These are phyloP conservation scores for Trematomus bernacchii DNA, from an alignment of 2,797 vertebrate species.

Conservation along the genomic window DNA sequence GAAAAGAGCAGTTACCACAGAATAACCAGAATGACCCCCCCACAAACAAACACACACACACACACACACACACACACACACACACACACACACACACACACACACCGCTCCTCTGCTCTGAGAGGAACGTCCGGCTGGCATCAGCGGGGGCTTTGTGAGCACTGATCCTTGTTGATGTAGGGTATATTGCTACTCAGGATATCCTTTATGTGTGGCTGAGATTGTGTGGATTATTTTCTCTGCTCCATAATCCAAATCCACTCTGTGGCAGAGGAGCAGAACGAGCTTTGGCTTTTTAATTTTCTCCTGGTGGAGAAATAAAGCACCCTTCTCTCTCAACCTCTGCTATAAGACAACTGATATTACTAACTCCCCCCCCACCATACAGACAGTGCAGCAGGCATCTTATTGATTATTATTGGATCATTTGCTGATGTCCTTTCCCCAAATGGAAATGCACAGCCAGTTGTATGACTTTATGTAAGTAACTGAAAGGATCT, in stretches of 20 bases:
- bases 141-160: conserved; percentile 61
- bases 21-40: too few relatives aligned
- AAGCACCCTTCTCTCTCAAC: conserved; percentile 32
- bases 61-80: too few relatives aligned
- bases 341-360: conserved; percentile 35
- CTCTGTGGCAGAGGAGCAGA: conserved; percentile 46
- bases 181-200: conserved; percentile 75
- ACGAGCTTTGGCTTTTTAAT: conserved; percentile 63
- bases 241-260: conserved; percentile 67
- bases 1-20: too few relatives aligned
- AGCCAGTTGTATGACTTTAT: conserved; percentile 29
- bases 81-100: too few relatives aligned
- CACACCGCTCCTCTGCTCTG: conserved; percentile 32
- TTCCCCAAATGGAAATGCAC: conserved; percentile 43
- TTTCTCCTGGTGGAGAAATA: conserved; percentile 58
- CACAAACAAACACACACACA: too few relatives aligned
- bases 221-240: conserved; percentile 62
- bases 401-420: conserved; percentile 41
- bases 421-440: conserved; percentile 54
- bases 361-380: conserved; percentile 11
- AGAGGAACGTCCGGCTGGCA: conserved; percentile 65
- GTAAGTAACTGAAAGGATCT: conserved; percentile 26
- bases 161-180: conserved; percentile 61
- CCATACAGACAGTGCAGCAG: conserved; percentile 8
- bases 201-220: conserved; percentile 70